These are phyloP conservation scores for Callopanchax toddi DNA, from an alignment of 2,113 vertebrate genomes.

Conservation along the genomic window DNA sequence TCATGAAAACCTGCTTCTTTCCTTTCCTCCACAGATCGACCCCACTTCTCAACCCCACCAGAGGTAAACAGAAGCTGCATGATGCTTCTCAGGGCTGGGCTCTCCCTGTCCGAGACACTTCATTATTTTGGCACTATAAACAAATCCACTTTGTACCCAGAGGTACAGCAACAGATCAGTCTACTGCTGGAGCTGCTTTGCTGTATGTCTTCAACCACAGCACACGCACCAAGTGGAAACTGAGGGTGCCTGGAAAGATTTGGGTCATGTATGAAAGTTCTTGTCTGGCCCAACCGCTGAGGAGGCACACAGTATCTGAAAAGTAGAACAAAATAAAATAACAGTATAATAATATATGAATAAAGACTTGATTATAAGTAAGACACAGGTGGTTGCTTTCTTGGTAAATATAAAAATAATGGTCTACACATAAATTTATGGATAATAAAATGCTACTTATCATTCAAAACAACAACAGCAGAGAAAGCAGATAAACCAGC, in stretches of 20 bases:
- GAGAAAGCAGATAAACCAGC: too few species aligned
- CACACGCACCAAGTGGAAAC: constrained; percentile 16
- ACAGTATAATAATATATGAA: not conserved
- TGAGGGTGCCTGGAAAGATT: constrained; percentile 16
- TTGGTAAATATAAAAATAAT: too few species aligned
- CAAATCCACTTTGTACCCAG: constrained; percentile 26
- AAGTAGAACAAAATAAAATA: constrained; percentile 16
- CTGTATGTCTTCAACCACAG: constrained; percentile 36
- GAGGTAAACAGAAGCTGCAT: constrained; percentile 47
- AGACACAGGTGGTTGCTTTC: too few species aligned
- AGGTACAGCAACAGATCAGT: constrained; percentile 17
- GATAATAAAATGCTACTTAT: too few species aligned
- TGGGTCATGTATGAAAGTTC: constrained; percentile 36
- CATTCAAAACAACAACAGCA: too few species aligned
- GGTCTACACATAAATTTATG: too few species aligned
- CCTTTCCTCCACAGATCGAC: constrained; percentile 51
- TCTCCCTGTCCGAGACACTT: constrained; percentile 59
- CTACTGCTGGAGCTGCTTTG: constrained; percentile 16
- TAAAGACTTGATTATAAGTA: not conserved
- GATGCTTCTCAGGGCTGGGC: constrained; percentile 62
- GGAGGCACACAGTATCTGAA: constrained; percentile 42
- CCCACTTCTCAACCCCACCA: constrained; percentile 58
- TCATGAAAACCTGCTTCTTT: constrained; percentile 55
- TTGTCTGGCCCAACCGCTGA: constrained; percentile 18
- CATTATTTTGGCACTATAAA: constrained; percentile 64